Evolutionary conservation across 2,888 invertebrate genomes (phyloP).

Genomic region (Oscheius onirici): DNA sequence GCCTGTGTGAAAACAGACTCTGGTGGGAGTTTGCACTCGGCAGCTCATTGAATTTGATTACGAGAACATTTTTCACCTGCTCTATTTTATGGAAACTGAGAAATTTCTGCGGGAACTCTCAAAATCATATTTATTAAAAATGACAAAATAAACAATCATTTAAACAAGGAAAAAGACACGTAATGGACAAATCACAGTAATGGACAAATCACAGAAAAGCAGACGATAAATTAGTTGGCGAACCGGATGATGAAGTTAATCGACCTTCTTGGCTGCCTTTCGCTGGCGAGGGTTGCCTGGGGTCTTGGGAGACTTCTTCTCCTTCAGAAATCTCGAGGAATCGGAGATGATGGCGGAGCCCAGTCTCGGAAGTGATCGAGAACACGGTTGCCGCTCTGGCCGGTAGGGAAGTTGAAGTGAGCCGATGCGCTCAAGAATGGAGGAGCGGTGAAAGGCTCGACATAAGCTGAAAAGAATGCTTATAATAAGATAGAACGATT

Average conservation of each 20-base stretch:
- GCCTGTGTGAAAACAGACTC: too few relatives aligned
- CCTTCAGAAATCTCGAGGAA: constrained; percentile 82
- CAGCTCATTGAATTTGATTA: too few relatives aligned
- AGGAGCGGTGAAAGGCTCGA: constrained; percentile 13
- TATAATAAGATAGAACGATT: background rate
- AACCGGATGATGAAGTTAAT: constrained; percentile 37
- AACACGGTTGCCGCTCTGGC: too few relatives aligned
- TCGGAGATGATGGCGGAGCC: too few relatives aligned
- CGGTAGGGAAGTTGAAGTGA: constrained; percentile 4
- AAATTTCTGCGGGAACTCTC: too few relatives aligned
- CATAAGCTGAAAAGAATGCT: background rate
- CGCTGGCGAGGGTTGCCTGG: constrained; percentile 59
- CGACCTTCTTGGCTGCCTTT: constrained; percentile 59
- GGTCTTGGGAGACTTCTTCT: constrained; percentile 59
- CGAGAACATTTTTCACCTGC: too few relatives aligned
- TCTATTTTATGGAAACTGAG: too few relatives aligned
- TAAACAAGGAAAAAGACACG: constrained; percentile 5
- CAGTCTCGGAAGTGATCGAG: too few relatives aligned
- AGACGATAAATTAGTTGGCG: background rate
- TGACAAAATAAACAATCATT: too few relatives aligned
- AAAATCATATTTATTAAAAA: too few relatives aligned
- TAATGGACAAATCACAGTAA: constrained; percentile 21
- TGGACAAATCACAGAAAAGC: background rate
- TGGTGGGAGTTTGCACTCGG: too few relatives aligned
- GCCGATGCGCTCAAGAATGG: background rate